phyloP scores from a whole-genome alignment of 2,797 vertebrate genomes.

The Acropternis orthonyx region DNA sequence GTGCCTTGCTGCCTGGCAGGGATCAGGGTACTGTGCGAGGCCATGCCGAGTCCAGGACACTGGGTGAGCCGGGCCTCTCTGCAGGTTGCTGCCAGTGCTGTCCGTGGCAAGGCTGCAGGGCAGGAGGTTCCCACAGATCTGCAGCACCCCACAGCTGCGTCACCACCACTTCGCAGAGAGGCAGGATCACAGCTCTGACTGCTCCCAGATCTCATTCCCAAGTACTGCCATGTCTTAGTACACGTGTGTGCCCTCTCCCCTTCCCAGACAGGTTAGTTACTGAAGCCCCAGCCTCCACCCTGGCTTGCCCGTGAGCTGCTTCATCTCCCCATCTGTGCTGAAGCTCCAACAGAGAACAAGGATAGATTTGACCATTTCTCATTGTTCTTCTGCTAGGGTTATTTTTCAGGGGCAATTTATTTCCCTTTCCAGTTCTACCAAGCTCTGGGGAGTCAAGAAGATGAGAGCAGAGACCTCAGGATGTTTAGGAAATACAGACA shows the following conservation, averaged over 20 bases:
- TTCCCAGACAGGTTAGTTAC: not conserved
- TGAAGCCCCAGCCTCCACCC: not conserved
- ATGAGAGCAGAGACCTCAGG: not conserved
- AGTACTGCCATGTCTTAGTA: fast-evolving
- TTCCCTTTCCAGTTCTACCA: not conserved
- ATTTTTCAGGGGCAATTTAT: not conserved
- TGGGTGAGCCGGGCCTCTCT: not conserved
- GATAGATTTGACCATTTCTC: not conserved
- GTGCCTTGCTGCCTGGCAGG: not conserved
- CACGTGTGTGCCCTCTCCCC: too few species aligned
- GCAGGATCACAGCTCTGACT: not conserved
- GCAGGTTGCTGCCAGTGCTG: not conserved
- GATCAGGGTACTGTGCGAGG: not conserved
- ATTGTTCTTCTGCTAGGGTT: not conserved
- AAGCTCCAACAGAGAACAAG: not conserved
- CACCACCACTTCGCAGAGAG: too few species aligned
- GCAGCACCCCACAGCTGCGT: not conserved
- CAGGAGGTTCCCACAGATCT: not conserved
- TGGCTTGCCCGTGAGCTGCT: not conserved
- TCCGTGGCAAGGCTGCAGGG: fast-evolving
- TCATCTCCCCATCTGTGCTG: not conserved
- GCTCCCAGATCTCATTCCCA: not conserved
- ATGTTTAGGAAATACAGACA: not conserved
- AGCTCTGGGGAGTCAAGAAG: not conserved
- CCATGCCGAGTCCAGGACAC: not conserved